phyloP scores from a whole-genome alignment of 2,113 vertebrate genomes.

The Oreotrochilus melanogaster region DNA sequence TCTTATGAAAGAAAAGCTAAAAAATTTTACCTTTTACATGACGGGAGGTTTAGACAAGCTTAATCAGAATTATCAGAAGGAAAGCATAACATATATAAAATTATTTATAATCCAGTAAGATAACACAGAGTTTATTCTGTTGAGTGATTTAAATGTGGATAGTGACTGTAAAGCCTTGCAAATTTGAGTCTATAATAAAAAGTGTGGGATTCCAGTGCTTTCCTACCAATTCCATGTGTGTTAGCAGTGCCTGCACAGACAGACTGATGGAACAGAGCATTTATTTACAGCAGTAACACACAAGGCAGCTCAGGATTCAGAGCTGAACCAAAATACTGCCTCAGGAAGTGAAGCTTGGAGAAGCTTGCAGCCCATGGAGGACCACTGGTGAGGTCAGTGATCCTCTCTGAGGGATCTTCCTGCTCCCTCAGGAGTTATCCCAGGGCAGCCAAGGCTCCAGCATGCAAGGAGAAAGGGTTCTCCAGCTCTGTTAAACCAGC shows the following conservation, averaged over 20 bases:
- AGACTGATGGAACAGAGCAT: neutral
- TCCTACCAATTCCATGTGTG: fast-evolving
- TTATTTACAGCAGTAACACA: neutral
- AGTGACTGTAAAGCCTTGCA: neutral
- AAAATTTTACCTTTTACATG: neutral
- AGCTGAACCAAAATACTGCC: neutral
- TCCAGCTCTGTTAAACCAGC: neutral
- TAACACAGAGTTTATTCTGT: neutral
- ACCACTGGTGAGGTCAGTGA: neutral
- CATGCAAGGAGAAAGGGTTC: neutral
- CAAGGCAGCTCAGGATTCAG: neutral
- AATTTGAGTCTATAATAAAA: neutral
- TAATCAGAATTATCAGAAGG: neutral
- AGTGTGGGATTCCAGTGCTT: neutral
- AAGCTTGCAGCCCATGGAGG: neutral
- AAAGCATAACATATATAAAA: neutral
- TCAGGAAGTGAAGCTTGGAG: neutral
- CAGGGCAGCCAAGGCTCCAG: neutral
- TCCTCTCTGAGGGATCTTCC: neutral
- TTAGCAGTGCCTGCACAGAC: neutral
- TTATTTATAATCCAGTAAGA: neutral
- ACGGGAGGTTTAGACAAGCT: neutral
- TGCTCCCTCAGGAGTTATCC: neutral
- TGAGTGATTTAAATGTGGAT: neutral
- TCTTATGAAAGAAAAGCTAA: neutral